Conservation (phyloP, 1,140 invertebrate genomes). For the Sminthurides bifidus region DNA sequence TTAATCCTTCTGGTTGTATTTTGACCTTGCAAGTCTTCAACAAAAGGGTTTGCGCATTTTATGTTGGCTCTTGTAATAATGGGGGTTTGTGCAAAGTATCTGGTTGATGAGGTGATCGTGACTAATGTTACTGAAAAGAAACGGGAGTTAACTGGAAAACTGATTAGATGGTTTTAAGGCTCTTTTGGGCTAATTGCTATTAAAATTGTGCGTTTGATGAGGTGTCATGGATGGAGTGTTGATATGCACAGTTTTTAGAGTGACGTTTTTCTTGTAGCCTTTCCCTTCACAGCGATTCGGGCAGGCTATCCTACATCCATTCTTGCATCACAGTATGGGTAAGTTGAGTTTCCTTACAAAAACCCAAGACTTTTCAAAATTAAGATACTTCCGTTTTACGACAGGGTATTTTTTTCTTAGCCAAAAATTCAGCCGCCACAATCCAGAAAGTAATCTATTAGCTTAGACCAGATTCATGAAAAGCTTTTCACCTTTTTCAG, state of each 20-base stretch:
- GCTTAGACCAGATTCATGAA: background rate
- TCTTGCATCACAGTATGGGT: slow-evolving; percentile 56
- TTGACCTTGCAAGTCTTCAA: no score
- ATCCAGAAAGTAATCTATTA: background rate
- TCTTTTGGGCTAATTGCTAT: background rate
- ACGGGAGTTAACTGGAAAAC: no score
- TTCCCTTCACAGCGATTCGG: slow-evolving; percentile 52
- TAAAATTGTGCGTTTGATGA: background rate
- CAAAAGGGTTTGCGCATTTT: no score
- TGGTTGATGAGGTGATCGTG: no score
- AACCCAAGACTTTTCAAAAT: background rate
- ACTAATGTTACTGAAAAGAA: no score
- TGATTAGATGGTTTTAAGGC: no score
- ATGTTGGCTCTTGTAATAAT: no score
- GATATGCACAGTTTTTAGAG: slow-evolving; percentile 1
- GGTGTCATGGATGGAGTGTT: background rate
- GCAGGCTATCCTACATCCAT: slow-evolving; percentile 56
- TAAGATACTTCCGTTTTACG: background rate
- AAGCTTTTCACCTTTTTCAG: background rate
- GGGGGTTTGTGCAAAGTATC: no score
- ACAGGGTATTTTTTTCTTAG: background rate
- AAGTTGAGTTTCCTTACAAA: slow-evolving; percentile 39
- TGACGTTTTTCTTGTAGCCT: slow-evolving; percentile 34
- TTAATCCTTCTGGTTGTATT: no score
- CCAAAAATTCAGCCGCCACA: background rate